These are phyloP conservation scores for Drosophila emarginata DNA, from an alignment of 2,888 invertebrate species.

Conservation along the genomic window DNA sequence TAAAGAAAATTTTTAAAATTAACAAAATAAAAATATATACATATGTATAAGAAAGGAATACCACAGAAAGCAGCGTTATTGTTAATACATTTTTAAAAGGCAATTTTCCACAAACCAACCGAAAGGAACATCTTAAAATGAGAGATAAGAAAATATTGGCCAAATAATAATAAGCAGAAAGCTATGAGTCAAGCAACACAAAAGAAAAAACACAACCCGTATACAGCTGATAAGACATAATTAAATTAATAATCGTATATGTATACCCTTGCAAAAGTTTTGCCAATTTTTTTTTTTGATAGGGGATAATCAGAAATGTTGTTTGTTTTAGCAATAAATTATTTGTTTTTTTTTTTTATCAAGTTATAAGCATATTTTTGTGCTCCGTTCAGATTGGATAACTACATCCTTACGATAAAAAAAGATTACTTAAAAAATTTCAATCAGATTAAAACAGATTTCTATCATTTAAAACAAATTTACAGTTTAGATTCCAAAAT, in stretches of 20 bases:
- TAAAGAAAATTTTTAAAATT: background rate
- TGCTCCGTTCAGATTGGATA: too few relatives aligned
- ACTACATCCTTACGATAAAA: too few relatives aligned
- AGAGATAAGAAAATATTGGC: background rate
- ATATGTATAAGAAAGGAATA: too few relatives aligned
- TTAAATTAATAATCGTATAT: background rate
- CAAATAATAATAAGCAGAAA: background rate
- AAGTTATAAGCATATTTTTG: too few relatives aligned
- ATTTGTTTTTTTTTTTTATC: too few relatives aligned
- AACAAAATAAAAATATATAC: slow-evolving; percentile 2
- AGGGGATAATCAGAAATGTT: background rate
- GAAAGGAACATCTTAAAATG: background rate
- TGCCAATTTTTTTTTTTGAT: too few relatives aligned
- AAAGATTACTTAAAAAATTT: too few relatives aligned
- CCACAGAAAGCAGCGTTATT: too few relatives aligned
- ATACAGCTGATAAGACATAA: background rate
- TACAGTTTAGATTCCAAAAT: too few relatives aligned
- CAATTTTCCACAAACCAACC: background rate
- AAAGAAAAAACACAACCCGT: background rate
- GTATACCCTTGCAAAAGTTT: background rate
- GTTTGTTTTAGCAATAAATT: too few relatives aligned
- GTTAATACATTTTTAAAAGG: background rate
- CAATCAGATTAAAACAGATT: too few relatives aligned
- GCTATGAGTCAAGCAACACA: background rate
- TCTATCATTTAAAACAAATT: too few relatives aligned